phyloP scores from a whole-genome alignment of 2,113 vertebrate genomes.

The Phocoena sinus region DNA sequence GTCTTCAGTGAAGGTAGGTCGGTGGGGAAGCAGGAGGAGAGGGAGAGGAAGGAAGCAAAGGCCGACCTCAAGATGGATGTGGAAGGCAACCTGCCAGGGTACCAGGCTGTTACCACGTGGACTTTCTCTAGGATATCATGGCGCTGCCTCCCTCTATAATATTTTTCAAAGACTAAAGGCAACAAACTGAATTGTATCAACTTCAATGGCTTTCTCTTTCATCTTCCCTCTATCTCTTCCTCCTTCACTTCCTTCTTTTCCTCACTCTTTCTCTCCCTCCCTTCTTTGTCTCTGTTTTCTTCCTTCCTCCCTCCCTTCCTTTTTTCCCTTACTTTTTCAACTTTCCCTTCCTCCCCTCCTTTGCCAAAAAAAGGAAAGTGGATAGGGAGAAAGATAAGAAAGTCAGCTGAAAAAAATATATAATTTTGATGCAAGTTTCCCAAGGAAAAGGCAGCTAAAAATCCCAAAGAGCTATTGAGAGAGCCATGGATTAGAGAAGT shows the following conservation, averaged over 20 bases:
- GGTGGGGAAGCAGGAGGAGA: rapidly evolving
- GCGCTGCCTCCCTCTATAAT: background rate
- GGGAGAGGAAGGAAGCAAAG: no score
- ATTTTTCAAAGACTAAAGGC: background rate
- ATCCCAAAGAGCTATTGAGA: background rate
- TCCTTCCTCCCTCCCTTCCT: background rate
- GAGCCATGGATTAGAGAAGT: background rate
- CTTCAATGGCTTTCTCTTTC: background rate
- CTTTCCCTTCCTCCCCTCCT: background rate
- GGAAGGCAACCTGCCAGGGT: background rate
- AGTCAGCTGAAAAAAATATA: background rate
- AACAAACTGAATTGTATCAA: background rate
- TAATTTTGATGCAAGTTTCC: background rate
- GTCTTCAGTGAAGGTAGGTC: conserved; percentile 94
- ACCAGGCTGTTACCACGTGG: background rate
- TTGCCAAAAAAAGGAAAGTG: background rate
- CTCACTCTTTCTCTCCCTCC: no score
- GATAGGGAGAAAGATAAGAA: background rate
- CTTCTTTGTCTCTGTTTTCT: background rate
- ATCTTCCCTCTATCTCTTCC: no score
- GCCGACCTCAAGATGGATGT: background rate
- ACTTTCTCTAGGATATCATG: background rate
- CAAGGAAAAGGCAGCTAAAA: background rate
- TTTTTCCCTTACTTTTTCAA: background rate
- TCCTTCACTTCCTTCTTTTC: background rate